A percentile compares a stretch with the other conserved stretches of the same genome.
phyloP scores from a whole-genome alignment of 2,113 vertebrate genomes.

The Cynocephalus volans region DNA sequence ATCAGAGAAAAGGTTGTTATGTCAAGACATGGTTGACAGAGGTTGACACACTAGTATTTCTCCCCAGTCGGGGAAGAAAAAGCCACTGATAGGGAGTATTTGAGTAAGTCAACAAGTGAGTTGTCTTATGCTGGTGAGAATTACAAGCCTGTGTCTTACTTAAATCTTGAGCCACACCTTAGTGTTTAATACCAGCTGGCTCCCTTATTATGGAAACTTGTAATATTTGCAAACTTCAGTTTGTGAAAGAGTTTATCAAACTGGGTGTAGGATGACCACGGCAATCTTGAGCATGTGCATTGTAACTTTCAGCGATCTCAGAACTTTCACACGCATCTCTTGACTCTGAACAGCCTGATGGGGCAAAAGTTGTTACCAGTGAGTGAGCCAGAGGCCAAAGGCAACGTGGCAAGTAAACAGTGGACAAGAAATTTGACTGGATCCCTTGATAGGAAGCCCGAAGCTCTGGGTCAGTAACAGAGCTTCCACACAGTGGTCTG shows the following conservation, averaged over 20 bases:
- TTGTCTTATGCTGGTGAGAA: background rate
- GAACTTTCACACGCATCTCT: background rate
- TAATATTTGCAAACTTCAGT: background rate
- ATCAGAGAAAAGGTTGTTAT: background rate
- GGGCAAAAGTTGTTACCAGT: background rate
- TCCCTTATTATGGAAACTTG: background rate
- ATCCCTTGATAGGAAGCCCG: accelerated
- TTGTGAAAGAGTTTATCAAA: background rate
- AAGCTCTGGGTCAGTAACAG: background rate
- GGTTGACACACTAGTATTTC: background rate
- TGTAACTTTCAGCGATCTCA: accelerated
- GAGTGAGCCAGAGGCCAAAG: background rate
- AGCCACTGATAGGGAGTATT: background rate
- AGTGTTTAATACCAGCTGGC: background rate
- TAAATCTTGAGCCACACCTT: background rate
- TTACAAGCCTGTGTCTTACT: background rate
- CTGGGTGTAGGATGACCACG: background rate
- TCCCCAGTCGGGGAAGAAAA: background rate
- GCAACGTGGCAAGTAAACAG: too few relatives aligned
- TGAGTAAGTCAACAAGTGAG: background rate
- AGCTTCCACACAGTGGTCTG: background rate
- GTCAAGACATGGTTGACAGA: background rate
- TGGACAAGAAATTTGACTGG: too few relatives aligned
- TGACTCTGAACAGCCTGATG: background rate
- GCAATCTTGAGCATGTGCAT: accelerated